Evolutionary conservation across 2,797 vertebrate species (phyloP).

Genomic region (Acomys russatus): DNA sequence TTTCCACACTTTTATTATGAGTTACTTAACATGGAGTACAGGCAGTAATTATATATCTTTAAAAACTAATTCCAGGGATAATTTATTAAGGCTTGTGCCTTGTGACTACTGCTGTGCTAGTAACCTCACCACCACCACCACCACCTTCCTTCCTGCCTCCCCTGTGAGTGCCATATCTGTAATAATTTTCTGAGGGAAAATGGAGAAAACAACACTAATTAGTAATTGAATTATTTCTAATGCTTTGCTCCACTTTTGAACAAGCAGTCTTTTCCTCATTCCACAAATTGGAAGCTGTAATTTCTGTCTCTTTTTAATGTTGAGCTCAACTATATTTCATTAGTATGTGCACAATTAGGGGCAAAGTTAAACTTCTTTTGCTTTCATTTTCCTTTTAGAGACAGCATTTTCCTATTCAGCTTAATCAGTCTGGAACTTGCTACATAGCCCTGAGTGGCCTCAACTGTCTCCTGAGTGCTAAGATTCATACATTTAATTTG

Average conservation of each 20-base stretch:
- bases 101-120: neutral
- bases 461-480: neutral
- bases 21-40: neutral
- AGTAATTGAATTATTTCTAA: conserved; percentile 49
- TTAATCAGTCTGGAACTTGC: neutral
- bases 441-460: neutral
- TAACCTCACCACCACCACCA: too few relatives aligned
- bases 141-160: neutral
- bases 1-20: conserved; percentile 10
- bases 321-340: neutral
- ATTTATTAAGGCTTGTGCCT: conserved; percentile 20
- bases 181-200: conserved; percentile 43
- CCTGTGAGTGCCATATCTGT: neutral
- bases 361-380: neutral
- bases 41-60: neutral
- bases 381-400: neutral
- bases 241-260: neutral
- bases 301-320: conserved; percentile 44
- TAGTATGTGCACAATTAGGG: neutral
- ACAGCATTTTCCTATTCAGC: neutral
- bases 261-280: neutral
- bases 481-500: neutral
- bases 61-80: neutral
- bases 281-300: neutral
- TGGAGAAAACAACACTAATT: conserved; percentile 28